Evolutionary conservation across 2,888 invertebrate genomes (phyloP).

Genomic region (Amorpha juglandis): DNA sequence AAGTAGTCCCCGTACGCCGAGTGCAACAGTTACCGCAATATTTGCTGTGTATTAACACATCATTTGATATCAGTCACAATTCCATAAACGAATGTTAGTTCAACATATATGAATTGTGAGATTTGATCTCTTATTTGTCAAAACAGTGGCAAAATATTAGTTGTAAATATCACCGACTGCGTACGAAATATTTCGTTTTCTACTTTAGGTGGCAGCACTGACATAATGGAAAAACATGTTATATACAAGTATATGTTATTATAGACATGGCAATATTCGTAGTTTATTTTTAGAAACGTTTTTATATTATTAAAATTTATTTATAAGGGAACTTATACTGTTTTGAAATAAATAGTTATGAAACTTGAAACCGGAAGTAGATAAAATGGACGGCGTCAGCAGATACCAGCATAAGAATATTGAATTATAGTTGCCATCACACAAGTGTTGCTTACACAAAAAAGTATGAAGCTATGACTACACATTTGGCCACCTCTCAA

Average conservation of each 20-base stretch:
- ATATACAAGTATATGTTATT: neutral
- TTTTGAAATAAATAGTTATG: constrained; percentile 34
- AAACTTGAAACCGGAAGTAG: constrained; percentile 56
- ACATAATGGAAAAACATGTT: constrained; percentile 32
- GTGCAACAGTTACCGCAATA: constrained; percentile 67
- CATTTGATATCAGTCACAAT: constrained; percentile 18
- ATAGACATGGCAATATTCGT: neutral
- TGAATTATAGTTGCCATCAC: constrained; percentile 47
- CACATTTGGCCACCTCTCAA: too few relatives aligned
- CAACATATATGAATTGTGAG: constrained; percentile 36
- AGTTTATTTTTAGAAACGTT: neutral
- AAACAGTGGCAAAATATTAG: constrained; percentile 79
- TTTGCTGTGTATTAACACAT: constrained; percentile 48
- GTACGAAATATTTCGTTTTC: constrained; percentile 73
- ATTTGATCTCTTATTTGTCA: constrained; percentile 67
- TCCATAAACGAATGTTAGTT: constrained; percentile 5
- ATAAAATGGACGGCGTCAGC: constrained; percentile 74
- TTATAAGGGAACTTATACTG: constrained; percentile 16
- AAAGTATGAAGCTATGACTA: neutral
- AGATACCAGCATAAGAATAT: constrained; percentile 63
- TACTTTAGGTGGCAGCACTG: constrained; percentile 67
- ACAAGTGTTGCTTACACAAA: neutral
- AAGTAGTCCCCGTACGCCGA: constrained; percentile 68
- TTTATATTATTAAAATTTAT: neutral
- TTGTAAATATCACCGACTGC: constrained; percentile 83